A percentile compares a stretch with the other conserved stretches of the same genome.
Conservation (phyloP, 2,888 invertebrate genomes). For the Dastarcus helophoroides region DNA sequence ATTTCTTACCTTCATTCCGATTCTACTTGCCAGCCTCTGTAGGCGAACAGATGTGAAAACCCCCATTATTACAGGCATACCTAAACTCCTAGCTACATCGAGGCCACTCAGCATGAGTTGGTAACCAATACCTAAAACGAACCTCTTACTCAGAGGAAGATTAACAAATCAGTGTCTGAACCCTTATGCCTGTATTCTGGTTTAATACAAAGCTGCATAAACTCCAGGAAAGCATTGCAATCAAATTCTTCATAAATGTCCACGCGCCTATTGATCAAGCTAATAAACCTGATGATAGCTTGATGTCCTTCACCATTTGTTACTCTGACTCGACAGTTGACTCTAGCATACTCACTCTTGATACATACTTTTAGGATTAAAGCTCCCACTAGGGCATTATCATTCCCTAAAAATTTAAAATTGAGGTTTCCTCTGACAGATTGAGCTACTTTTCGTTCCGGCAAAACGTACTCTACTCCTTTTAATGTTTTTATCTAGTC, state of each 20-base stretch:
- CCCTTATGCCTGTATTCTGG: slow-evolving; percentile 26
- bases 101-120: slow-evolving; percentile 23
- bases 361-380: slow-evolving; percentile 26
- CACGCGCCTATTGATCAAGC: slow-evolving; percentile 26
- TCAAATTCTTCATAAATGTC: slow-evolving; percentile 28
- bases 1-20: slow-evolving; percentile 29
- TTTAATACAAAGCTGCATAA: slow-evolving; percentile 27
- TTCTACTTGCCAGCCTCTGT: slow-evolving; percentile 26
- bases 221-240: slow-evolving; percentile 28
- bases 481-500: too few relatives aligned
- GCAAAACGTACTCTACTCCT: too few relatives aligned
- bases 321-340: slow-evolving; percentile 28
- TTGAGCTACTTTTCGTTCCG: too few relatives aligned
- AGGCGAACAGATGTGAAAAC: slow-evolving; percentile 24
- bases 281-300: slow-evolving; percentile 24
- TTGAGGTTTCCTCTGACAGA: too few relatives aligned
- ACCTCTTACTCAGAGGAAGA: background rate
- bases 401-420: slow-evolving; percentile 7
- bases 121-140: slow-evolving; percentile 21
- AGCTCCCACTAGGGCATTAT: slow-evolving; percentile 23
- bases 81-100: slow-evolving; percentile 28
- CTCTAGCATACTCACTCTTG: slow-evolving; percentile 27
- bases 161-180: slow-evolving; percentile 12
- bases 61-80: slow-evolving; percentile 27
- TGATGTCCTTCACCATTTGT: slow-evolving; percentile 27